Percentiles rank a stretch among this genome's conserved stretches.
Evolutionary conservation across 2,888 invertebrate species (phyloP).

Genomic region (Lacanobia oleracea): DNA sequence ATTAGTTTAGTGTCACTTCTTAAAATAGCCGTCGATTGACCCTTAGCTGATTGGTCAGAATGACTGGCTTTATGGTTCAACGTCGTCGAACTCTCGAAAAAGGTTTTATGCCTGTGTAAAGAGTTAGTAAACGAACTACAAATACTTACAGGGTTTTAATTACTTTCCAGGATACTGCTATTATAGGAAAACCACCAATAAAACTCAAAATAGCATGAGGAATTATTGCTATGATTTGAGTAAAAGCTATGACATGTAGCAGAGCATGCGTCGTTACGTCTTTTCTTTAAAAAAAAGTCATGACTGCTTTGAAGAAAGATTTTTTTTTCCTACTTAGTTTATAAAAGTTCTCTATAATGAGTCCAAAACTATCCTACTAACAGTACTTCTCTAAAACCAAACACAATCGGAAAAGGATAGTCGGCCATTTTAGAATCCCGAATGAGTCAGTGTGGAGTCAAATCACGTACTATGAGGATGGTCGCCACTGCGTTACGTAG

Average conservation of each 20-base stretch:
- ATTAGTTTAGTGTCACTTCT: slow-evolving; percentile 63
- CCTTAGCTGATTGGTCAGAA: slow-evolving; percentile 25
- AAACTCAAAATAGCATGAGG: not conserved
- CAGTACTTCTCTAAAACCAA: slow-evolving; percentile 55
- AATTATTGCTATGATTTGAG: not conserved
- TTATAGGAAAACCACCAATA: not conserved
- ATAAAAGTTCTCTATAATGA: not conserved
- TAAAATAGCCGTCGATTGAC: slow-evolving; percentile 63
- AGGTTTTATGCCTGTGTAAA: not conserved
- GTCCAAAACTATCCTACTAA: slow-evolving; percentile 35
- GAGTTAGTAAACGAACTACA: not conserved
- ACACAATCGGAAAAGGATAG: slow-evolving; percentile 55
- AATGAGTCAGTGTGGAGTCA: slow-evolving; percentile 84
- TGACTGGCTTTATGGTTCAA: slow-evolving; percentile 34
- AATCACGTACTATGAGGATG: slow-evolving; percentile 79
- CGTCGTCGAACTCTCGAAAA: not conserved
- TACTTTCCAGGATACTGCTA: not conserved
- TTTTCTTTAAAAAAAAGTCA: not conserved
- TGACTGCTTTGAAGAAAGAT: not conserved
- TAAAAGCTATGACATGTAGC: not conserved
- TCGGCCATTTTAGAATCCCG: slow-evolving; percentile 82
- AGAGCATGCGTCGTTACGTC: not conserved
- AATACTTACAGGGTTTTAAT: not conserved
- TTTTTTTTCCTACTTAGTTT: not conserved
- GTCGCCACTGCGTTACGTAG: slow-evolving; percentile 73